Evolutionary conservation across 2,888 invertebrate species (phyloP), one percentile per base, ranked within the genome.

Genomic region (Eurytoma adleriae): DNA sequence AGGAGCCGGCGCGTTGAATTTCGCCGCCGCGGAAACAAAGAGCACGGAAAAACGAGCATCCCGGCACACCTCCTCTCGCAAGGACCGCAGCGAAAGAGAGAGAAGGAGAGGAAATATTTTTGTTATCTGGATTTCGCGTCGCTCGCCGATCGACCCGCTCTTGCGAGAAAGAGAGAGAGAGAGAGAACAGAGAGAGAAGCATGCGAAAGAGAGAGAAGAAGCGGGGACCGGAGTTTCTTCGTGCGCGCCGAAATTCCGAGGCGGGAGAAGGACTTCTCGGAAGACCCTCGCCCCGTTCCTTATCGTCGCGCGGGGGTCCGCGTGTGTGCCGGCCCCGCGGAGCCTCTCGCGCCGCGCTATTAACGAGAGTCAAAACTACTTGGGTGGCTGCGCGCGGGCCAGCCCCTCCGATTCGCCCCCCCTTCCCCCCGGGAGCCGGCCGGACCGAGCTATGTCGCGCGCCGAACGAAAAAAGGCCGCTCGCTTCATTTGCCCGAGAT

Each of bases 351-450:
- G 73, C 85, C 84, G 83, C 84, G 86, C 87, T 88, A 88, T 88
- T 88, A 89, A 88, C 88, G 86, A 86, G 85, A 86, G 85, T 86
- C 87, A 85, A 84, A 86, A 84, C 88, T 86, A 85, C 88, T 88
- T 88, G 88, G 88, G 88, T 88, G 88, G 88, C 86, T 84, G 83
- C 76, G 7, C 30, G 50, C 50, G 14, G 2, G 68, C 68, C 30
- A 13, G 20, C 56, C 20, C 48, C 57, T 67, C 16, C 54, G 24
- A 24, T 48, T 57, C 48, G 56, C n/a, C 20, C 73, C 18, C 52
- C 70, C 7, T 10, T 7, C 52, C 16, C 54, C 54, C n/a, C 54
- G 54, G 3, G 10, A 54, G 14, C 14, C 54, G 14, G 54, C 14
- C 54, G 40, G 40, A 7, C 5, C 10, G 64, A 40, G 64, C 64